Base-by-base conservation (phyloP, 2,797 vertebrate species). In the Pampus argenteus region DNA sequence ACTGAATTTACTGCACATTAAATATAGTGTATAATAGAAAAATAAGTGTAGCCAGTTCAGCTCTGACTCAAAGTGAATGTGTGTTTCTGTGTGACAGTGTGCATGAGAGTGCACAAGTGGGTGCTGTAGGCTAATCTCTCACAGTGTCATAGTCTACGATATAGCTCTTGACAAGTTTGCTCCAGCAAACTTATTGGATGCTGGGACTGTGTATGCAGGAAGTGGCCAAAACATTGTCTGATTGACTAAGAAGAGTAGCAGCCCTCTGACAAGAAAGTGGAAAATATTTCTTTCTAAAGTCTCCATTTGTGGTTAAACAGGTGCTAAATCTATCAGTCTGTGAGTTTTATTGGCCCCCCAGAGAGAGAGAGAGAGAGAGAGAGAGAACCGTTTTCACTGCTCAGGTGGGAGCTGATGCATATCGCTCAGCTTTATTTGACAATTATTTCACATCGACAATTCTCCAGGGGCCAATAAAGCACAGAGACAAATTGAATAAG, bases 341-440 rank as follows among this genome's bases (percentile, higher is more conserved):
- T 22, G 47, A n/a, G 23, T 51, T 76, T 55, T 69, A 75, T 71
- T 78, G 67, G 28, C 42, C 36, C 25, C 48, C 45, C 31, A 61
- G 66, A 81, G 66, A 52, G 22, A 40, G 29, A 66, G 9, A 50
- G 40, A 52, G 45, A 52, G 22, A 67, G 14, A 5, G 5, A 51
- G 10, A 79, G 14, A 78, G 45, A 59, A 47, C n/a, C 25, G 28
- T 25, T 22, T 28, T 83, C 17, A 23, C 14, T 20, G 31, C 31
- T 67, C 59, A 79, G 67, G 44, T 68, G 38, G 63, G 47, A 69
- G 64, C 38, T 6, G 1, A 28, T 25, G 51, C 45, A 26, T 15
- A 70, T 84, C 60, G 52, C 23, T 77, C 81, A 84, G 17, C 47
- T 81, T 75, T 69, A 81, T 84, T 78, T 81, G 79, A 86, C 74